Conservation (phyloP, 2,113 vertebrate species). For the Osmerus eperlanus region DNA sequence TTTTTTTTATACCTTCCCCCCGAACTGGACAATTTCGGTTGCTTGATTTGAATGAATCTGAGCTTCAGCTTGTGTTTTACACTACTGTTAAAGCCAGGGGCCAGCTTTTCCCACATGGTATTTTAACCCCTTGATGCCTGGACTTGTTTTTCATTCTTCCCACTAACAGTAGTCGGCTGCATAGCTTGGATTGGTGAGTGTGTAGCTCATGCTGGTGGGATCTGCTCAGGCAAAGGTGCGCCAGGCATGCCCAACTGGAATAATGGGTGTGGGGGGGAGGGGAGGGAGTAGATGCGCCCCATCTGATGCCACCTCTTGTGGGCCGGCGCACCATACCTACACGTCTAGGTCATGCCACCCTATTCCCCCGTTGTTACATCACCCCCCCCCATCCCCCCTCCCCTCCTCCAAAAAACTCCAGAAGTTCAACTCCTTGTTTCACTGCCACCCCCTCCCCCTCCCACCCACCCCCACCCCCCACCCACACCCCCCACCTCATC, state of each 20-base stretch:
- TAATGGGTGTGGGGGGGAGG: conserved; percentile 10
- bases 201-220: conserved; percentile 16
- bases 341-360: conserved; percentile 45
- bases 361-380: conserved; percentile 47
- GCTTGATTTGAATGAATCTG: neutral
- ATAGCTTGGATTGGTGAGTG: conserved; percentile 4
- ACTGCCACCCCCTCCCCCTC: conserved; percentile 23
- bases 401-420: neutral
- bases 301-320: conserved; percentile 20
- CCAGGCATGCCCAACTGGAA: conserved; percentile 18
- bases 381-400: conserved; percentile 3
- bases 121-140: too few relatives aligned
- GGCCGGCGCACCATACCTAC: conserved; percentile 20
- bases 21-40: neutral
- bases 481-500: conserved; percentile 40
- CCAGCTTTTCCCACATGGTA: too few relatives aligned
- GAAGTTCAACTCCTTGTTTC: conserved; percentile 40
- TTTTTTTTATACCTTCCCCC: too few relatives aligned
- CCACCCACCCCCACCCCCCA: neutral
- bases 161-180: too few relatives aligned
- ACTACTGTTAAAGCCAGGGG: too few relatives aligned
- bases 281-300: conserved; percentile 24
- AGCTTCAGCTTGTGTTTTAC: too few relatives aligned
- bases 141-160: too few relatives aligned
- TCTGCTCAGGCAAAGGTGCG: conserved; percentile 23